A percentile compares a stretch with the other conserved stretches of the same genome.
phyloP scores from a whole-genome alignment of 1,140 invertebrate genomes.

The Philotrypesis tridentata region DNA sequence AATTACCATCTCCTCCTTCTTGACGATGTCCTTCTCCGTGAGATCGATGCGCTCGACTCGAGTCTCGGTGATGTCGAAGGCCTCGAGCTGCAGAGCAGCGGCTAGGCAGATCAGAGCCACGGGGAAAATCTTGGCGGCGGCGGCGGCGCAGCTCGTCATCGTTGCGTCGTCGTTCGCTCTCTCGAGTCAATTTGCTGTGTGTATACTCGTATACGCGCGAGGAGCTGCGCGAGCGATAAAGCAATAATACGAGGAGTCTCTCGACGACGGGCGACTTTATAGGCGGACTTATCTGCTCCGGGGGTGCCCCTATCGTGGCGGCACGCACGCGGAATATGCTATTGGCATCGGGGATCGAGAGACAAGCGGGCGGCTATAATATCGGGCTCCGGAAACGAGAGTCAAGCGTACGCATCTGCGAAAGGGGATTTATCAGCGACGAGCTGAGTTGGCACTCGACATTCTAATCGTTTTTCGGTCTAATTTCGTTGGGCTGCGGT shows the following conservation, averaged over 20 bases:
- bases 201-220: no score
- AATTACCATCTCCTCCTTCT: constrained; percentile 56
- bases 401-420: no score
- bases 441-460: not conserved
- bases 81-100: not conserved
- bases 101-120: not conserved
- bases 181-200: constrained; percentile 4
- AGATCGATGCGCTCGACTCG: constrained; percentile 51
- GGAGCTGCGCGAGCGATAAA: not conserved
- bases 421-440: not conserved
- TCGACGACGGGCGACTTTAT: constrained; percentile 8
- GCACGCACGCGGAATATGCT: constrained; percentile 19
- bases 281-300: constrained; percentile 33
- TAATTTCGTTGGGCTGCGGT: no score
- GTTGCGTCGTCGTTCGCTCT: not conserved
- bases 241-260: constrained; percentile 15
- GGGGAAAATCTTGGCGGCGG: constrained; percentile 2
- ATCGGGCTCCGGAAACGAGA: not conserved
- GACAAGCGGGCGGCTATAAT: constrained; percentile 4
- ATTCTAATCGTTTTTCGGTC: not conserved
- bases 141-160: not conserved
- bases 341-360: not conserved
- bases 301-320: constrained; percentile 24
- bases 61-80: constrained; percentile 53
- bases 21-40: constrained; percentile 50